phyloP scores from a whole-genome alignment of 2,888 invertebrate genomes.

The Lasioglossum marginatum region DNA sequence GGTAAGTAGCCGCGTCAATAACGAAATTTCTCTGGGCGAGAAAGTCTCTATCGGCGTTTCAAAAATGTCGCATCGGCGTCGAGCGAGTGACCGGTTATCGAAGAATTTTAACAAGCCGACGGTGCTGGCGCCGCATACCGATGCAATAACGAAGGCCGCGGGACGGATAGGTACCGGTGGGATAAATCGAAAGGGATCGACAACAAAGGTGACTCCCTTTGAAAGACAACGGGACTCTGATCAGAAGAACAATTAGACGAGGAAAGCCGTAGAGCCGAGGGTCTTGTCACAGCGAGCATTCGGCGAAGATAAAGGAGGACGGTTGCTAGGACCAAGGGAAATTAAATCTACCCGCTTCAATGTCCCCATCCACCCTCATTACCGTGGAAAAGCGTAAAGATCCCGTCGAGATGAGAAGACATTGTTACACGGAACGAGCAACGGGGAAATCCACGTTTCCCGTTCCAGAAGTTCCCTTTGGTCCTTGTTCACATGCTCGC shows the following conservation, averaged over 20 bases:
- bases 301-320: slow-evolving; percentile 30
- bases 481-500: slow-evolving; percentile 8
- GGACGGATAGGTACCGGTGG: neutral
- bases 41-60: neutral
- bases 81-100: slow-evolving; percentile 8
- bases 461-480: slow-evolving; percentile 47
- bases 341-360: slow-evolving; percentile 69
- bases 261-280: slow-evolving; percentile 8
- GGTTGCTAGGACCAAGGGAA: slow-evolving; percentile 59
- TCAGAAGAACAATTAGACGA: slow-evolving; percentile 60
- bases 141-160: neutral
- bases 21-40: neutral
- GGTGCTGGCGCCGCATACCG: neutral
- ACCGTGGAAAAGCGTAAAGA: slow-evolving; percentile 74
- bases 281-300: neutral
- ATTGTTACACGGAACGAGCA: slow-evolving; percentile 62
- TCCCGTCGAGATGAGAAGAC: slow-evolving; percentile 69
- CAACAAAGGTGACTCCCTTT: slow-evolving; percentile 19
- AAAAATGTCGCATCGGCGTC: slow-evolving; percentile 13
- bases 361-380: slow-evolving; percentile 72
- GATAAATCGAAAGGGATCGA: slow-evolving; percentile 20
- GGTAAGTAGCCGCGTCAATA: neutral
- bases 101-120: slow-evolving; percentile 27
- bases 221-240: slow-evolving; percentile 46
- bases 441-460: slow-evolving; percentile 74